These are phyloP conservation scores for Tortricodes alternella DNA, from an alignment of 2,888 invertebrate genomes.

Conservation along the genomic window DNA sequence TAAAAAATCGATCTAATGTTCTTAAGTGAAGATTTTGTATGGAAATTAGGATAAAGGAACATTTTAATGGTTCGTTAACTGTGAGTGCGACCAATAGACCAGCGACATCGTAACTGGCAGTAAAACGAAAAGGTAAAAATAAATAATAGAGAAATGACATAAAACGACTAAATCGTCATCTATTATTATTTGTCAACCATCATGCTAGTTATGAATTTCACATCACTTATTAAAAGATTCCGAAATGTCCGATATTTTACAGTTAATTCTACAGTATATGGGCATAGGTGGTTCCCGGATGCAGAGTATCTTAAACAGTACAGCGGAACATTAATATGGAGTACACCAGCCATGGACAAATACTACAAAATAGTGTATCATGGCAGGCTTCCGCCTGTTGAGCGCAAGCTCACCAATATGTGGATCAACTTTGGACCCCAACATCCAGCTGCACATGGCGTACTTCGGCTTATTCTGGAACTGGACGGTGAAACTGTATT, in stretches of 20 bases:
- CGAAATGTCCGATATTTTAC: constrained; percentile 42
- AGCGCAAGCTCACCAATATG: constrained; percentile 85
- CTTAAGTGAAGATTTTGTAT: too few species aligned
- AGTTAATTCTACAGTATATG: constrained; percentile 42
- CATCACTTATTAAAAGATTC: background rate
- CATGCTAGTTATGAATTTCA: constrained; percentile 7
- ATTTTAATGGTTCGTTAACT: too few species aligned
- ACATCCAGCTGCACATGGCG: constrained; percentile 96
- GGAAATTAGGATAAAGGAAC: too few species aligned
- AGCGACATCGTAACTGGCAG: background rate
- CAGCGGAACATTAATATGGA: constrained; percentile 82
- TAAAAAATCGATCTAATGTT: too few species aligned
- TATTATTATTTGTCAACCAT: background rate
- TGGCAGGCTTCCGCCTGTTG: constrained; percentile 65
- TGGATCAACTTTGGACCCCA: constrained; percentile 93
- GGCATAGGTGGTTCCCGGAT: constrained; percentile 85
- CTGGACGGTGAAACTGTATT: constrained; percentile 92
- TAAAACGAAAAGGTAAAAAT: background rate
- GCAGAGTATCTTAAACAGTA: constrained; percentile 81
- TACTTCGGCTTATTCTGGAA: constrained; percentile 89
- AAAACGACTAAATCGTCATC: too few species aligned
- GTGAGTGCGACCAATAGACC: too few species aligned
- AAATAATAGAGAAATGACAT: background rate
- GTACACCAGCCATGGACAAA: constrained; percentile 67
- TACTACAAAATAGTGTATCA: constrained; percentile 62